These are phyloP conservation scores for Malaclemys terrapin DNA, from an alignment of 2,113 vertebrate genomes.

Conservation along the genomic window DNA sequence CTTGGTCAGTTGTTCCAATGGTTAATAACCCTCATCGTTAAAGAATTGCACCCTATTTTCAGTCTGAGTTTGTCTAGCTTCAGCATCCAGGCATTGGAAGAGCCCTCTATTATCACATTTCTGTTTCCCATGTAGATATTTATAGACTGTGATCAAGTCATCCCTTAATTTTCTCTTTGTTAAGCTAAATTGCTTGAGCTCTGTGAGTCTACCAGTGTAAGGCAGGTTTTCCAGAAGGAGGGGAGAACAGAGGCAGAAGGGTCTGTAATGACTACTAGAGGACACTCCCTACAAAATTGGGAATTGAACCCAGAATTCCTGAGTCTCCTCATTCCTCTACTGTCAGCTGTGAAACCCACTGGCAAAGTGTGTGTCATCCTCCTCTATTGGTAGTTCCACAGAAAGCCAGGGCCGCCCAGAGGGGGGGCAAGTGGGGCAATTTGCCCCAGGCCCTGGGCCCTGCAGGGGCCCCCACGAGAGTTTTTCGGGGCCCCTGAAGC, in stretches of 20 bases:
- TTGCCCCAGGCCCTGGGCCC: too few species aligned
- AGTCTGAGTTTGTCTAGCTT: neutral
- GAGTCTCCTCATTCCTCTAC: neutral
- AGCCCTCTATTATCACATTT: neutral
- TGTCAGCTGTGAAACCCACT: too few species aligned
- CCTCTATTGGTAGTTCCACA: neutral
- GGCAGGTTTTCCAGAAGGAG: neutral
- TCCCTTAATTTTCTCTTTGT: neutral
- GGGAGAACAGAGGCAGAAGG: neutral
- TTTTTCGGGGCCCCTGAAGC: too few species aligned
- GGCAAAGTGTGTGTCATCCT: neutral
- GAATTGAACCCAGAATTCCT: neutral
- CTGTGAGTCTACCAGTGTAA: neutral
- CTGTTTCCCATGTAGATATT: neutral
- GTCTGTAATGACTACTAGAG: rapidly evolving
- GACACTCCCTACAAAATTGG: neutral
- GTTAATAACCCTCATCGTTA: neutral
- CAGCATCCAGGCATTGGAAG: neutral
- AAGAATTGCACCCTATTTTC: neutral
- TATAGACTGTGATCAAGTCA: neutral
- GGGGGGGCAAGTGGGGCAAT: too few species aligned
- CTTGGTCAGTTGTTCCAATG: neutral
- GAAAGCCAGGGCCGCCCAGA: too few species aligned
- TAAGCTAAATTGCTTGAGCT: neutral
- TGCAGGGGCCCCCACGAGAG: too few species aligned